Evolutionary conservation across 92 coral and sea anemone species (phyloP), one percentile per base, ranked within the genome.

Genomic region (Parazoanthus atlanticus): DNA sequence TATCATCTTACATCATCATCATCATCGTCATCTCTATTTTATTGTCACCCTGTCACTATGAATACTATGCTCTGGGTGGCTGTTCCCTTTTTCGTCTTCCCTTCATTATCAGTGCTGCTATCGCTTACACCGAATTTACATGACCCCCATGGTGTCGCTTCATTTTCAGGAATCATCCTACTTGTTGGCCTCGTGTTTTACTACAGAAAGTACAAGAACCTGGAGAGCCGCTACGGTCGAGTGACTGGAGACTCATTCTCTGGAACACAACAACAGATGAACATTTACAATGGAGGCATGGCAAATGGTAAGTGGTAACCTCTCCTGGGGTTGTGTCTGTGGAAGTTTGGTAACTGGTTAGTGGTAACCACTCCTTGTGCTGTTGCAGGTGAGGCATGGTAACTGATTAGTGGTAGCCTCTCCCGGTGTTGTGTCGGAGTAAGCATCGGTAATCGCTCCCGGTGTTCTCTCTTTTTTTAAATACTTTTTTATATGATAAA

Each of bases 171-270:
- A 29, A 1, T 84, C 15, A 54, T 52, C n/a, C 87, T 84, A 19
- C 78, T 84, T 52, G 78, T 46, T 7, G 87, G 87, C 15, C 34
- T 84, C 6, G 78, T 84, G 87, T 84, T 84, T 43, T 84, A 84
- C 87, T 84, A 84, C 78, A 41, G 87, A 16, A 84, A 84, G 87
- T 84, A 84, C 78, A 84, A 84, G 87, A 84, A 70, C 13, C 87
- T 84, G 1, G 87, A 84, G 46, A 70, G 25, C 49, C 65, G 41
- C 56, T 84, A 84, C 30, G 87, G 87, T n/a, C 77, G 87, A 2
- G 78, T 84, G 78, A 70, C 87, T 1, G 78, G 78, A 29, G 78
- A 41, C 46, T 74, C 43, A 30, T 67, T 64, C 56, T 82, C 86
- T 36, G 86, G 86, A 9, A 70, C 41, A 17, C 78, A 67, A 41